phyloP scores from a whole-genome alignment of 2,888 invertebrate species.

The Lasioglossum villosulum region DNA sequence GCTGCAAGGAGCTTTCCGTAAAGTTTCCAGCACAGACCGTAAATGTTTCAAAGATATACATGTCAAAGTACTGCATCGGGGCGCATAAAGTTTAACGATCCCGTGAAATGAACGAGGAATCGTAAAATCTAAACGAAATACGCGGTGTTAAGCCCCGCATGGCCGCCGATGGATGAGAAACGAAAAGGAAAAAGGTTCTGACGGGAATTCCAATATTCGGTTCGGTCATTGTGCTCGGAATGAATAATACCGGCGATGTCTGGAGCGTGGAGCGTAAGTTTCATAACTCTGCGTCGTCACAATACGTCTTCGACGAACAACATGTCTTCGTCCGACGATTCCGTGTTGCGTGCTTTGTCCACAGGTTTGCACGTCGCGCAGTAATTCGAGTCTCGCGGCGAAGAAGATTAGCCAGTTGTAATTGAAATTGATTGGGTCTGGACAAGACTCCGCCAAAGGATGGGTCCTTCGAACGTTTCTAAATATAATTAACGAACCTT shows the following conservation, averaged over 20 bases:
- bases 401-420: slow-evolving; percentile 39
- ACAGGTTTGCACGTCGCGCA: slow-evolving; percentile 35
- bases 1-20: background rate
- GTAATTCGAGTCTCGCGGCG: slow-evolving; percentile 13
- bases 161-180: background rate
- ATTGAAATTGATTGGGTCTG: slow-evolving; percentile 46
- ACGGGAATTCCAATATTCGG: background rate
- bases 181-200: background rate
- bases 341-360: slow-evolving; percentile 30
- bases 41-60: background rate
- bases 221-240: slow-evolving; percentile 10
- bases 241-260: slow-evolving; percentile 21
- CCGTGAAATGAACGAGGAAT: background rate
- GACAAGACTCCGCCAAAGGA: slow-evolving; percentile 23
- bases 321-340: slow-evolving; percentile 28
- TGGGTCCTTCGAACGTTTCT: slow-evolving; percentile 5
- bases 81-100: slow-evolving; percentile 4
- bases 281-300: slow-evolving; percentile 28
- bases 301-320: slow-evolving; percentile 21
- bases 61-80: background rate
- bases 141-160: background rate
- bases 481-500: background rate
- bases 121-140: slow-evolving; percentile 8
- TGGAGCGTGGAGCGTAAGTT: slow-evolving; percentile 21
- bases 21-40: background rate